A percentile compares a stretch with the other conserved stretches of the same genome.
These are phyloP conservation scores for Serilophus lunatus DNA, from an alignment of 2,113 vertebrate genomes.

Conservation along the genomic window DNA sequence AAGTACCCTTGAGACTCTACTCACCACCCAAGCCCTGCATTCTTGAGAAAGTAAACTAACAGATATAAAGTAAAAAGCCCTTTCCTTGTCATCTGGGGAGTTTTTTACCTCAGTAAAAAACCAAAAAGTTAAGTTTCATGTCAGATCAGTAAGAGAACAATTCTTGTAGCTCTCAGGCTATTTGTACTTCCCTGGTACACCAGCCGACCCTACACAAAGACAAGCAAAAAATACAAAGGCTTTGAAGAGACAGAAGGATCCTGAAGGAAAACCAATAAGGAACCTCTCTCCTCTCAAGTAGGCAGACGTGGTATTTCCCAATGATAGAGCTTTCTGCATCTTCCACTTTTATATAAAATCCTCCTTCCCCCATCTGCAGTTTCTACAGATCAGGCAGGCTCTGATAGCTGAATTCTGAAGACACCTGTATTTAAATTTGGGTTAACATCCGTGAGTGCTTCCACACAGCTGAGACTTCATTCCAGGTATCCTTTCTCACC, in stretches of 20 bases:
- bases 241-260: neutral
- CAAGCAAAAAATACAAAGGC: neutral
- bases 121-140: neutral
- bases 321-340: neutral
- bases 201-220: neutral
- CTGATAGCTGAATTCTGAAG: neutral
- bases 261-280: accelerated
- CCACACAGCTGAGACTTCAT: neutral
- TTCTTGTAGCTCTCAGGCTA: neutral
- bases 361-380: neutral
- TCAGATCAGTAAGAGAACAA: neutral
- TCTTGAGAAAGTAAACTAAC: neutral
- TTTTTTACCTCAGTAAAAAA: too few relatives aligned
- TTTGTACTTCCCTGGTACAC: neutral
- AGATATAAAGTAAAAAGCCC: neutral
- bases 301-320: neutral
- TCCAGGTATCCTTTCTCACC: neutral
- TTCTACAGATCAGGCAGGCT: neutral
- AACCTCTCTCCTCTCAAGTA: neutral
- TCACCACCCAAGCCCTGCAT: neutral
- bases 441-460: neutral
- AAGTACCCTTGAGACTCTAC: neutral
- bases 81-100: neutral
- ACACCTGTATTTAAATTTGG: neutral
- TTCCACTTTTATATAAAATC: neutral